Evolutionary conservation across 2,888 invertebrate genomes (phyloP).

Genomic region (Drosophila nr. perissopoda): DNA sequence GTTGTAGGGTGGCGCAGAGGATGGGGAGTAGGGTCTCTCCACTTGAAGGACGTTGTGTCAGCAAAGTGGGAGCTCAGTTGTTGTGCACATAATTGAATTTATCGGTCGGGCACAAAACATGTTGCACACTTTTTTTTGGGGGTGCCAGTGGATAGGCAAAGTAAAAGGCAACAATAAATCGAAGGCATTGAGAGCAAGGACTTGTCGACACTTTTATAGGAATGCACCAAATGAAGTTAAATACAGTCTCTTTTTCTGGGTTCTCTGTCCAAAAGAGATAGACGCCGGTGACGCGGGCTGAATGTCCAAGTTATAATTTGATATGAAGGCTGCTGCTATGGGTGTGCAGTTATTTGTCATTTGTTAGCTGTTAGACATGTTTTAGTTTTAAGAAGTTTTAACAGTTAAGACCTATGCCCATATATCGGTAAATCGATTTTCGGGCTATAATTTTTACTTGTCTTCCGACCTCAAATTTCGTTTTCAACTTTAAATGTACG

Average conservation of each 20-base stretch:
- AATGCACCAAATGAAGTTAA: conserved; percentile 8
- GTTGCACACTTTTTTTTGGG: conserved; percentile 44
- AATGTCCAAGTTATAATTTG: not conserved
- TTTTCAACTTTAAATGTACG: too few species aligned
- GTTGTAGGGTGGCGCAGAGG: conserved; percentile 1
- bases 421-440: too few species aligned
- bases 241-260: not conserved
- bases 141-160: conserved; percentile 22
- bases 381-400: not conserved
- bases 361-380: too few species aligned
- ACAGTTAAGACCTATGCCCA: too few species aligned
- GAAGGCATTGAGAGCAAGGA: conserved; percentile 13
- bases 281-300: not conserved
- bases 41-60: conserved; percentile 20
- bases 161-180: conserved; percentile 24
- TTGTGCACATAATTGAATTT: conserved; percentile 74
- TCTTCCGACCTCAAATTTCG: too few species aligned
- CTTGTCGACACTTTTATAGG: conserved; percentile 3
- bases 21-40: not conserved
- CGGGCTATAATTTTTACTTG: too few species aligned
- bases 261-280: not conserved
- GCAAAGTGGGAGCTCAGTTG: conserved; percentile 51
- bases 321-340: not conserved
- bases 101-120: conserved; percentile 66
- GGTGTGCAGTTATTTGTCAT: not conserved